Percentiles rank a stretch among this genome's conserved stretches.
Evolutionary conservation across 2,888 invertebrate genomes (phyloP).

Genomic region (Saturnia japonica): DNA sequence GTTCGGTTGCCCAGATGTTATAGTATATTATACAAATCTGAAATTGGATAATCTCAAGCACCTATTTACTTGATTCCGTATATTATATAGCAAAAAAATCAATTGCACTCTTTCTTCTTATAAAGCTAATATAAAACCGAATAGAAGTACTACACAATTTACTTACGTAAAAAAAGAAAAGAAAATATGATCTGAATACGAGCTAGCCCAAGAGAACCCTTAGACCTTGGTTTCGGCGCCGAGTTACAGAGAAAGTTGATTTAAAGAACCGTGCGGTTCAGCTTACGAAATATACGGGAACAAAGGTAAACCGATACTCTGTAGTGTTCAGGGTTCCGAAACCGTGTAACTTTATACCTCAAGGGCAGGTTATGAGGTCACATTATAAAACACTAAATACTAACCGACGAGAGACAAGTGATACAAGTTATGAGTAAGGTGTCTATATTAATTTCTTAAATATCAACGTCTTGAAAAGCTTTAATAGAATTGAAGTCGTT

Average conservation of each 20-base stretch:
- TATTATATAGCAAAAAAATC: not conserved
- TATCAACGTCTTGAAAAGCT: too few relatives aligned
- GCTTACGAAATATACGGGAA: conserved; percentile 17
- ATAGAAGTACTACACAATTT: not conserved
- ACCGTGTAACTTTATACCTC: not conserved
- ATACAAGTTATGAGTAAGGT: too few relatives aligned
- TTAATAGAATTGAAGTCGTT: too few relatives aligned
- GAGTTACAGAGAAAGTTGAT: conserved; percentile 18
- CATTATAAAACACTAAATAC: not conserved
- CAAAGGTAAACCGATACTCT: conserved; percentile 16
- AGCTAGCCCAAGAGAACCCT: not conserved
- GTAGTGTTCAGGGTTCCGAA: not conserved
- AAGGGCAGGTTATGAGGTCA: not conserved
- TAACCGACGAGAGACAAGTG: not conserved
- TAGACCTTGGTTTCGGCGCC: conserved; percentile 17
- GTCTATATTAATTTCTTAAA: too few relatives aligned
- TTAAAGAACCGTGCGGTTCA: not conserved
- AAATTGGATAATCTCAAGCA: too few relatives aligned
- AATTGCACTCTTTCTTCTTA: not conserved
- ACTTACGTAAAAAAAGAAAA: not conserved
- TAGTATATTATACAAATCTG: too few relatives aligned
- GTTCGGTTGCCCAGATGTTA: too few relatives aligned
- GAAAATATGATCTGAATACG: not conserved
- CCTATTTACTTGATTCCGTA: too few relatives aligned
- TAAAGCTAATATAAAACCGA: not conserved